These are phyloP conservation scores for Mimachlamys varia DNA, from an alignment of 2,888 invertebrate genomes.

Conservation along the genomic window DNA sequence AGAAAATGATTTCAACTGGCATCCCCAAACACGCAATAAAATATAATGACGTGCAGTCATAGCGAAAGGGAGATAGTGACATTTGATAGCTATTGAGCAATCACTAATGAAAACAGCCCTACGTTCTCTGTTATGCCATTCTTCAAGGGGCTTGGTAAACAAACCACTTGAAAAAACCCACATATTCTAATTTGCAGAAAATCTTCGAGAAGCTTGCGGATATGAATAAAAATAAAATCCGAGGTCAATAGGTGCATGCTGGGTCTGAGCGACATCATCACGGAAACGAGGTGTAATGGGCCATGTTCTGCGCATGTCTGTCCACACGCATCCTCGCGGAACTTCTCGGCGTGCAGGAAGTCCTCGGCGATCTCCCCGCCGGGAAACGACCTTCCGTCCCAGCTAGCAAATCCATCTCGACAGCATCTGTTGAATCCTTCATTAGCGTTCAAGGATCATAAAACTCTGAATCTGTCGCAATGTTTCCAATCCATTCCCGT, in stretches of 20 bases:
- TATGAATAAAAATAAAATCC: not conserved
- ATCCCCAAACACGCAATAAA: too few species aligned
- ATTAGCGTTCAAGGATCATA: slow-evolving; percentile 34
- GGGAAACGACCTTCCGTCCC: slow-evolving; percentile 30
- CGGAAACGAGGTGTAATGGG: slow-evolving; percentile 24
- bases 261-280: not conserved
- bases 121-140: not conserved
- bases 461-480: slow-evolving; percentile 15
- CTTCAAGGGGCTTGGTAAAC: not conserved
- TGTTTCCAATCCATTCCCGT: slow-evolving; percentile 4
- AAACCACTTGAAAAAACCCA: not conserved
- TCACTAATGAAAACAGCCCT: too few species aligned
- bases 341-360: slow-evolving; percentile 9
- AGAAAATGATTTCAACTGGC: too few species aligned
- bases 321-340: not conserved
- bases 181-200: not conserved
- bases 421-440: slow-evolving; percentile 29
- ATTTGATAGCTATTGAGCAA: too few species aligned
- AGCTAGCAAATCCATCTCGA: slow-evolving; percentile 22
- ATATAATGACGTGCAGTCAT: too few species aligned
- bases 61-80: too few species aligned
- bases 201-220: not conserved
- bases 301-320: not conserved
- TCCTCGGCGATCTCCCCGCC: slow-evolving; percentile 27
- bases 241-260: slow-evolving; percentile 29